phyloP scores from a whole-genome alignment of 2,113 vertebrate genomes.

The Entelurus aequoreus region DNA sequence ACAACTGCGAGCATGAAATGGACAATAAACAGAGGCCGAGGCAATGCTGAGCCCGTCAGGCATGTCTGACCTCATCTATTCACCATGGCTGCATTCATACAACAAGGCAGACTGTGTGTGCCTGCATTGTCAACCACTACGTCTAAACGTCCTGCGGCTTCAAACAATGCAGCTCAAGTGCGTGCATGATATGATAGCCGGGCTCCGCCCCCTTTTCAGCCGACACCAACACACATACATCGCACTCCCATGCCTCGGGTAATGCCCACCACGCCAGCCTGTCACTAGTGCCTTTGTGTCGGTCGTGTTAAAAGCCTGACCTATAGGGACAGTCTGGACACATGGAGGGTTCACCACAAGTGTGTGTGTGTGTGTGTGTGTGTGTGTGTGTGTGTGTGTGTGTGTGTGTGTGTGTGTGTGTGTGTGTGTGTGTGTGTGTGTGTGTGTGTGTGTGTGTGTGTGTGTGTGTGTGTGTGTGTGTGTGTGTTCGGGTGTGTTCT shows the following conservation, averaged over 20 bases:
- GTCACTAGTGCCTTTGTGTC: conserved; percentile 33
- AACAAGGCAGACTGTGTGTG: conserved; percentile 27
- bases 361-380: conserved; percentile 15
- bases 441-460: conserved; percentile 18
- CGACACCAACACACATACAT: conserved; percentile 42
- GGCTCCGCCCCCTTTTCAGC: not conserved
- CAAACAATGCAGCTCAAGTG: conserved; percentile 34
- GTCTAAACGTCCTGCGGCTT: not conserved
- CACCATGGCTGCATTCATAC: conserved; percentile 16
- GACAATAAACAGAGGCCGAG: conserved; percentile 28
- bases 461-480: conserved; percentile 16
- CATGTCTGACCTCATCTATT: conserved; percentile 14
- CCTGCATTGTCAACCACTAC: conserved; percentile 2
- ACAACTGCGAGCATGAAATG: conserved; percentile 5
- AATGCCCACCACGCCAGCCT: conserved; percentile 10
- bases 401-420: conserved; percentile 10
- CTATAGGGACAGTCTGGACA: conserved; percentile 23
- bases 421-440: not conserved
- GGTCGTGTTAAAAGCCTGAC: conserved; percentile 33
- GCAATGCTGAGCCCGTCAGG: conserved; percentile 11
- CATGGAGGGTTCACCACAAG: conserved; percentile 35
- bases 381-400: conserved; percentile 21
- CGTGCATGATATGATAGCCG: conserved; percentile 31
- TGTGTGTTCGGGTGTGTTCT: not conserved
- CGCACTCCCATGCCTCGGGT: conserved; percentile 33